These are phyloP conservation scores for Mesopsocus fuscifrons DNA, from an alignment of 2,888 invertebrate species.

Conservation along the genomic window DNA sequence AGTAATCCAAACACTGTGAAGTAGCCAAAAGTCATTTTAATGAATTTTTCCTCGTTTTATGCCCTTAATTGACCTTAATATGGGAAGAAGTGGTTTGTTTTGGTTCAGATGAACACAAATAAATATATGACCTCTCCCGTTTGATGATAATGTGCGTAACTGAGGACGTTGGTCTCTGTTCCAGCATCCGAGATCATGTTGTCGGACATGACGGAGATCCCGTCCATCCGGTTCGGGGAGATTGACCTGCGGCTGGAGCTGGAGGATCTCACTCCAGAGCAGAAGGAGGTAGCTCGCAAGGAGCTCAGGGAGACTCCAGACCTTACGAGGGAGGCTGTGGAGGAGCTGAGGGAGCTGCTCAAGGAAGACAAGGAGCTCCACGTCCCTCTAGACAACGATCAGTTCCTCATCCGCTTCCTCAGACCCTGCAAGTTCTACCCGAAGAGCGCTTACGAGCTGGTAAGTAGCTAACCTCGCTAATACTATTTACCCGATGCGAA, in stretches of 20 bases:
- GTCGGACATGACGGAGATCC: constrained; percentile 18
- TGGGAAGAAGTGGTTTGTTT: too few relatives aligned
- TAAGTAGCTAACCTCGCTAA: too few relatives aligned
- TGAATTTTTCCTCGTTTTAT: too few relatives aligned
- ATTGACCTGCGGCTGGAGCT: constrained; percentile 40
- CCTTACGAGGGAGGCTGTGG: constrained; percentile 35
- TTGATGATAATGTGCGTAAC: too few relatives aligned
- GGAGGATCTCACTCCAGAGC: constrained; percentile 34
- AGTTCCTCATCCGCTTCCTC: constrained; percentile 56
- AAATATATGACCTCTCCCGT: too few relatives aligned
- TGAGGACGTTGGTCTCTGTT: too few relatives aligned
- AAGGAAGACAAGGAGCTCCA: constrained; percentile 21
- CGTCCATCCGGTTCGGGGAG: constrained; percentile 30
- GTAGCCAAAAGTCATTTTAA: too few relatives aligned
- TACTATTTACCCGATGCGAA: too few relatives aligned
- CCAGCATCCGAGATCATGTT: constrained; percentile 18
- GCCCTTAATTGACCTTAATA: too few relatives aligned
- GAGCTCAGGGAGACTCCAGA: constrained; percentile 57
- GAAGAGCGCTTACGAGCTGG: constrained; percentile 56
- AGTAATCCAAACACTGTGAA: too few relatives aligned
- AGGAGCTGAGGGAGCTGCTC: constrained; percentile 33
- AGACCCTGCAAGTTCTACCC: constrained; percentile 76
- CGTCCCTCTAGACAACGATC: constrained; percentile 29
- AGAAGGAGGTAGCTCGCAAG: constrained; percentile 38
- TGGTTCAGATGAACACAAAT: too few relatives aligned